Percentiles rank a stretch among this genome's conserved stretches.
phyloP scores from a whole-genome alignment of 1,140 invertebrate species.

The Caenorhabditis briggsae region DNA sequence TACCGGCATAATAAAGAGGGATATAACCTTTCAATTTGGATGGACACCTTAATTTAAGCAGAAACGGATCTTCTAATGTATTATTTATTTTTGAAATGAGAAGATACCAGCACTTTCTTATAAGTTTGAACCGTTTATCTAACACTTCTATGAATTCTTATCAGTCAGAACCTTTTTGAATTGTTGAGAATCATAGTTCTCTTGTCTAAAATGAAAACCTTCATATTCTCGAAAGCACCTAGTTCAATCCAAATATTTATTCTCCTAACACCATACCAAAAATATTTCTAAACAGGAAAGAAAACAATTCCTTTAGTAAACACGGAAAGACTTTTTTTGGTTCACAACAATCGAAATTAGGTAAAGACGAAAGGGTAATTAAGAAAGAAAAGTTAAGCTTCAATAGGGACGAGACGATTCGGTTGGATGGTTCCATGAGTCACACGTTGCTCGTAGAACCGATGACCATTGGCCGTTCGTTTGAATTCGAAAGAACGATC shows the following conservation, averaged over 20 bases:
- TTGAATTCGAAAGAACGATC: slow-evolving; percentile 57
- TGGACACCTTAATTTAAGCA: no score
- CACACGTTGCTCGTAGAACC: slow-evolving; percentile 55
- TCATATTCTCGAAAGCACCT: background rate
- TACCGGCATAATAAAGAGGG: no score
- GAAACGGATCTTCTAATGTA: no score
- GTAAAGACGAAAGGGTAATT: background rate
- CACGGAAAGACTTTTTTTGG: background rate
- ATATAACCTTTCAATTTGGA: no score
- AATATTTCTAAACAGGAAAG: slow-evolving; percentile 15
- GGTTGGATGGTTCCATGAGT: slow-evolving; percentile 49
- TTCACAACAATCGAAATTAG: background rate
- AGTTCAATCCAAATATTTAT: slow-evolving; percentile 40
- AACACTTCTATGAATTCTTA: no score
- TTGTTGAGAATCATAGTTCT: background rate
- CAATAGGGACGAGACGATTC: slow-evolving; percentile 39
- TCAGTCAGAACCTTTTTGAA: background rate
- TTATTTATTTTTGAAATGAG: no score
- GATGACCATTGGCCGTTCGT: slow-evolving; percentile 42
- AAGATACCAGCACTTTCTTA: no score
- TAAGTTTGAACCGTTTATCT: no score
- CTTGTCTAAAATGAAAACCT: no score
- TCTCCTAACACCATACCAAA: slow-evolving; percentile 38
- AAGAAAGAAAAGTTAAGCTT: background rate
- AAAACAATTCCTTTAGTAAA: background rate